Base-by-base conservation (phyloP, 1,140 invertebrate species). In the Adoxophyes honmai region DNA sequence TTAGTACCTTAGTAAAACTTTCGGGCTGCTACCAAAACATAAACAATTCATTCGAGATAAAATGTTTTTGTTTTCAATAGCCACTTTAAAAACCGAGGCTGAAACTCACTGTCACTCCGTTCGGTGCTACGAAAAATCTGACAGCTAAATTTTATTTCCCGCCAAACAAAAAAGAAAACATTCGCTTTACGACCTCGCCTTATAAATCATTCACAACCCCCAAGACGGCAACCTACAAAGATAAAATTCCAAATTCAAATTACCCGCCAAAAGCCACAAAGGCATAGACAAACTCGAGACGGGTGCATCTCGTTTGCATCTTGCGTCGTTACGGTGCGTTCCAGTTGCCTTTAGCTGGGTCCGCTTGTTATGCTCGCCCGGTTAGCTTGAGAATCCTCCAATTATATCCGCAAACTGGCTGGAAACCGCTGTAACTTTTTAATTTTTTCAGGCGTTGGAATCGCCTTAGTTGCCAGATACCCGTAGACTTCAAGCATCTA, bases 351-450 rank as follows among this genome's bases (percentile, higher is more conserved):
- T 69, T 68, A 66, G 54, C 68, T 72, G 74, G 70, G 72, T 66
- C 62, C 70, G 76, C 79, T 73, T 82, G 80, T 83, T 82, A 28
- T 28, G 82, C 74, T 70, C 76, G 71, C 61, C 56, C 63, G 75
- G 79, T 79, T 86, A 81, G 63, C 74, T 82, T 64, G 75, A 84
- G 72, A 62, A 73, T 78, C 72, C 68, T 77, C 74, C 80, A 83
- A 79, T 81, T 83, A 83, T 79, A 68, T 78, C 70, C 62, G 69
- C 63, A 70, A 82, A 77, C 74, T 62, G 52, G 70, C 57, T 68
- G 62, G 61, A 75, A 78, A 58, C 59, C 68, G 58, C 55, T 68
- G 62, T 74, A 68, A 73, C 77, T 78, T 81, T 79, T 75, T 68
- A 70, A 70, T 75, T 78, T 75, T 63, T 65, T 67, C 58, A 36